Conservation (phyloP, 2,888 invertebrate genomes). For the Rhagophthalmus giganteus region DNA sequence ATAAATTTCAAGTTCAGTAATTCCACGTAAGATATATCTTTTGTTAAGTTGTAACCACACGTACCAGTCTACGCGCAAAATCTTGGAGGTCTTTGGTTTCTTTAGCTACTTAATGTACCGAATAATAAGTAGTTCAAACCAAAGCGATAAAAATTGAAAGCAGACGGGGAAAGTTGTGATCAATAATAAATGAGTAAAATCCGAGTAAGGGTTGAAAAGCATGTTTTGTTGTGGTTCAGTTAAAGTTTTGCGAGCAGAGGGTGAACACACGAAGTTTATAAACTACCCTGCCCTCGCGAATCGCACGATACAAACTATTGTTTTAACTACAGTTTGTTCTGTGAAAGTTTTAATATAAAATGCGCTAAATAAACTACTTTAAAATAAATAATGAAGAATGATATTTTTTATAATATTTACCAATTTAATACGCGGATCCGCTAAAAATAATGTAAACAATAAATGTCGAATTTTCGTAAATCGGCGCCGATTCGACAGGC, state of each 20-base stretch:
- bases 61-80: slow-evolving; percentile 9
- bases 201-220: slow-evolving; percentile 43
- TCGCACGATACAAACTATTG: slow-evolving; percentile 21
- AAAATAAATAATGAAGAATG: too few relatives aligned
- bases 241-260: slow-evolving; percentile 47
- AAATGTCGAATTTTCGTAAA: slow-evolving; percentile 38
- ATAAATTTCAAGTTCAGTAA: too few relatives aligned
- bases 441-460: too few relatives aligned
- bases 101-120: slow-evolving; percentile 8
- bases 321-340: slow-evolving; percentile 7
- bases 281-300: slow-evolving; percentile 3
- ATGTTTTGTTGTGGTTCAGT: slow-evolving; percentile 46
- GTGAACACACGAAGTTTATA: slow-evolving; percentile 33
- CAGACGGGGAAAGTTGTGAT: slow-evolving; percentile 52
- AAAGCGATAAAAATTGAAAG: slow-evolving; percentile 41
- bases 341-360: too few relatives aligned
- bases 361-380: too few relatives aligned
- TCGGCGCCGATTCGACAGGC: slow-evolving; percentile 49
- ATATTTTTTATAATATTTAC: too few relatives aligned
- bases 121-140: slow-evolving; percentile 26
- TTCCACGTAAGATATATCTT: background rate
- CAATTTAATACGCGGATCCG: too few relatives aligned
- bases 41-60: slow-evolving; percentile 6
- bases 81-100: slow-evolving; percentile 10
- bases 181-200: slow-evolving; percentile 53